Percentiles rank a stretch among this genome's conserved stretches.
phyloP scores from a whole-genome alignment of 2,113 vertebrate species.

The Scytalopus superciliaris region DNA sequence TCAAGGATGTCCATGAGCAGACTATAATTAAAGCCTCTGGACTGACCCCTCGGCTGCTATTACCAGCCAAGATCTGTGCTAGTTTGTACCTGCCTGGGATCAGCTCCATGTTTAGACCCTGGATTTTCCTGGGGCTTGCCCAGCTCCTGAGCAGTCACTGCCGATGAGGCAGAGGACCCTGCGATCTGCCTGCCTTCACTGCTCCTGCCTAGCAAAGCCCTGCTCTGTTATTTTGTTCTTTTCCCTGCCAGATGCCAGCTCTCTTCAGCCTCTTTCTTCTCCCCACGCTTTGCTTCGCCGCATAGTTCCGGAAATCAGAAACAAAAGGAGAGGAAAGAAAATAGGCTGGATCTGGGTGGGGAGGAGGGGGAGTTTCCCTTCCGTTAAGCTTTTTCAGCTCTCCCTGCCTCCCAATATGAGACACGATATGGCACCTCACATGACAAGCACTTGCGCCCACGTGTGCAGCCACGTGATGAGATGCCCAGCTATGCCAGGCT shows the following conservation, averaged over 20 bases:
- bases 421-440: conserved; percentile 17
- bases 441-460: neutral
- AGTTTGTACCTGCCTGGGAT: neutral
- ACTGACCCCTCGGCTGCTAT: neutral
- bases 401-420: conserved; percentile 3
- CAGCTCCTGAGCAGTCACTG: neutral
- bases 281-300: conserved; percentile 50
- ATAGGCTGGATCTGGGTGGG: conserved; percentile 10
- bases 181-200: accelerated
- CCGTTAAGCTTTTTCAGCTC: conserved; percentile 25
- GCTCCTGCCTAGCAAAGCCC: neutral
- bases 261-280: conserved; percentile 53
- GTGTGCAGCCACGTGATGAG: neutral
- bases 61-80: neutral
- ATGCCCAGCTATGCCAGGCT: neutral
- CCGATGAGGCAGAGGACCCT: neutral
- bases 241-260: conserved; percentile 68
- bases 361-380: neutral
- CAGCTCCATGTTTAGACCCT: accelerated
- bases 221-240: conserved; percentile 50
- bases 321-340: conserved; percentile 60
- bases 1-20: accelerated
- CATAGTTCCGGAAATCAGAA: conserved; percentile 50
- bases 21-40: accelerated
- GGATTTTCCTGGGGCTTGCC: neutral